Evolutionary conservation across 2,797 vertebrate species (phyloP), one percentile per base, ranked within the genome.

Genomic region (Argya squamiceps): DNA sequence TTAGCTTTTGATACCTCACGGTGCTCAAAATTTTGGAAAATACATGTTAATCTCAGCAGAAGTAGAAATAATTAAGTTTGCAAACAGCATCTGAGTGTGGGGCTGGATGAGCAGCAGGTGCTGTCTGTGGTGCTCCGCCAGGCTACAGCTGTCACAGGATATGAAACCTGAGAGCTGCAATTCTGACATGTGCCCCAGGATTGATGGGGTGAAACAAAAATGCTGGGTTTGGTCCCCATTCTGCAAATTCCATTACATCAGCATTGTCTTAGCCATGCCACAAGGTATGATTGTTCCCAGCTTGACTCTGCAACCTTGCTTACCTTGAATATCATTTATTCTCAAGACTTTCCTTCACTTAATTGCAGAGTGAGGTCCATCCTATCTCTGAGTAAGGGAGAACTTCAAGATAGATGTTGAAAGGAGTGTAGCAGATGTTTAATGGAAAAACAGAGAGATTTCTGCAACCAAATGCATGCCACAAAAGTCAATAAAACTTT

Each of bases 351-450:
- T 53, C 12, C 56, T 89, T 73, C 1, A 62, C 50, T 70, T 60
- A 79, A 32, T 53, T 90, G 70, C 62, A 73, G 44, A 67, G 69
- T 63, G 30, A 87, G 24, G 77, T 92, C 79, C 59, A 15, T 69
- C 30, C 39, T 12, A 16, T 50, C 52, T 77, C 65, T 7, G 18
- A 77, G n/a, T 46, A 70, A 92, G 70, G 53, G 3, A 37, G 37
- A 77, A 69, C 79, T 84, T 88, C 39, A 74, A 20, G 62, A 86
- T 13, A 84, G 52, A 74, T 82, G 69, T 44, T 82, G n/a, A 74
- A 92, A 84, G 36, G 56, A 58, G 37, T 27, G 30, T 16, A 91
- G 67, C 80, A 95, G 83, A 87, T 91, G 89, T 89, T 88, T 93
- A 77, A 93, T 90, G 74, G 76, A 92, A 63, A 84, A 90, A 67